These are phyloP conservation scores for Rhorus exstirpatorius DNA, from an alignment of 2,888 invertebrate genomes.

Conservation along the genomic window DNA sequence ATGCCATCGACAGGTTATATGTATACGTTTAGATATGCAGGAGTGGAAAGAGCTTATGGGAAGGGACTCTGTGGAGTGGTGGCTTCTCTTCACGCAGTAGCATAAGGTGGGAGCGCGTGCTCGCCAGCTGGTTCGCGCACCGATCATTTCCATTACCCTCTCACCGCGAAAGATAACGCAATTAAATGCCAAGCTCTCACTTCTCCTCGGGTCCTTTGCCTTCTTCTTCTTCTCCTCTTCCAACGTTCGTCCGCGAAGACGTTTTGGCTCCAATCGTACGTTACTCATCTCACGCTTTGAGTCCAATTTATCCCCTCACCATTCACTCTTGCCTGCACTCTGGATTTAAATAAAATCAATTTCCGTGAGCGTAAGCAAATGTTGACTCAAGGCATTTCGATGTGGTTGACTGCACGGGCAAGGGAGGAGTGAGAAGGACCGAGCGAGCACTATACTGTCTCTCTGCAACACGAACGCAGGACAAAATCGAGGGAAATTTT, in stretches of 20 bases:
- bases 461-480: slow-evolving; percentile 70
- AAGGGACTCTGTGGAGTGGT: neutral
- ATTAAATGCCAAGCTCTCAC: slow-evolving; percentile 77
- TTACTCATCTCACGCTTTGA: slow-evolving; percentile 40
- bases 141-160: slow-evolving; percentile 76
- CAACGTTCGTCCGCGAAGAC: slow-evolving; percentile 46
- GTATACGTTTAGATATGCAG: neutral
- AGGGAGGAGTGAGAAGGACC: slow-evolving; percentile 74
- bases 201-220: slow-evolving; percentile 44
- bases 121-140: slow-evolving; percentile 58
- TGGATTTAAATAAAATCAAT: slow-evolving; percentile 85
- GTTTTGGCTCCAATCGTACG: slow-evolving; percentile 54
- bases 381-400: slow-evolving; percentile 85
- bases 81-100: slow-evolving; percentile 4
- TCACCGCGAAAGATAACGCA: slow-evolving; percentile 78
- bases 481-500: slow-evolving; percentile 84
- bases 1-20: neutral
- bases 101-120: slow-evolving; percentile 21
- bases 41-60: slow-evolving; percentile 18
- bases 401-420: slow-evolving; percentile 82
- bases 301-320: slow-evolving; percentile 29
- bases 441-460: slow-evolving; percentile 79
- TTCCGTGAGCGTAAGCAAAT: slow-evolving; percentile 84
- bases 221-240: slow-evolving; percentile 51
- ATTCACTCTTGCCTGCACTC: slow-evolving; percentile 78